These are phyloP conservation scores for Hermaeophaga mercurialis DNA, from an alignment of 2,888 invertebrate genomes.

Conservation along the genomic window DNA sequence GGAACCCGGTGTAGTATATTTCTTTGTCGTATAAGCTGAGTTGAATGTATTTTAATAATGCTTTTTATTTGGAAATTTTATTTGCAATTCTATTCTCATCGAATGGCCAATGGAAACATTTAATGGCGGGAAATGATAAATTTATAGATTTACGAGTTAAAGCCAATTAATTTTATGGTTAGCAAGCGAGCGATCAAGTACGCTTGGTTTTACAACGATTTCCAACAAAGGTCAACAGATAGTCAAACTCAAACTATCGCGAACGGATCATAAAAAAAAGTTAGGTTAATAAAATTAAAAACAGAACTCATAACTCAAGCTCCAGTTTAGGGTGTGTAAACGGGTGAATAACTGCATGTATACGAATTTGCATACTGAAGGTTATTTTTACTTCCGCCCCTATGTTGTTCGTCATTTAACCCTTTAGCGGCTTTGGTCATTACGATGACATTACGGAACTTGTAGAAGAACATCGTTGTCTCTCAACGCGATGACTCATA, in stretches of 20 bases:
- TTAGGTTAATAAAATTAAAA: slow-evolving; percentile 49
- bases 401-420: slow-evolving; percentile 56
- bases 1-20: too few relatives aligned
- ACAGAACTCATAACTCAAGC: slow-evolving; percentile 42
- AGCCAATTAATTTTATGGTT: slow-evolving; percentile 54
- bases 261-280: slow-evolving; percentile 50
- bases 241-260: slow-evolving; percentile 48
- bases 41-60: too few relatives aligned
- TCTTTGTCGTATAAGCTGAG: too few relatives aligned
- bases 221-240: slow-evolving; percentile 35
- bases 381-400: slow-evolving; percentile 57
- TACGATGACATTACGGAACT: slow-evolving; percentile 45
- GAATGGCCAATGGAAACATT: slow-evolving; percentile 38
- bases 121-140: slow-evolving; percentile 48
- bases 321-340: slow-evolving; percentile 51
- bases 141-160: slow-evolving; percentile 53
- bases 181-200: slow-evolving; percentile 44
- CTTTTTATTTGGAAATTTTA: slow-evolving; percentile 1
- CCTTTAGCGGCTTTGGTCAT: slow-evolving; percentile 51
- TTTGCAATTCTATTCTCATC: slow-evolving; percentile 12
- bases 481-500: slow-evolving; percentile 17
- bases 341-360: slow-evolving; percentile 56
- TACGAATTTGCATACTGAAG: slow-evolving; percentile 56
- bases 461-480: slow-evolving; percentile 23
- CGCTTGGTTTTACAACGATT: slow-evolving; percentile 38